These are phyloP conservation scores for Myanophis thanlyinensis DNA, from an alignment of 2,113 vertebrate genomes.

Conservation along the genomic window DNA sequence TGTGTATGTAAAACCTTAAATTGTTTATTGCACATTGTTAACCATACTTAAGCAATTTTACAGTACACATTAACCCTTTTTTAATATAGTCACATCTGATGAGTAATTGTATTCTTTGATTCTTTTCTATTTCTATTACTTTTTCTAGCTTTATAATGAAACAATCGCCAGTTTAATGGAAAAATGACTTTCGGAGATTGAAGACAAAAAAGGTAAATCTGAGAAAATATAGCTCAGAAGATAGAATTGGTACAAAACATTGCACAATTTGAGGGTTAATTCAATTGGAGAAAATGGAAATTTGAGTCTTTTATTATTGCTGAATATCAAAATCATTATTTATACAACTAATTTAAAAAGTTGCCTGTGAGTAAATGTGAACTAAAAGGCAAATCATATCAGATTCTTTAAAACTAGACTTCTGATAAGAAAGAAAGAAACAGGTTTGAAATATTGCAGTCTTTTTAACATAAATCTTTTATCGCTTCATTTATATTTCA, in stretches of 20 bases:
- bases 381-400: neutral
- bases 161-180: slow-evolving; percentile 17
- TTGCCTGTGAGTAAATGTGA: neutral
- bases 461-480: neutral
- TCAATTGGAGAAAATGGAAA: slow-evolving; percentile 1
- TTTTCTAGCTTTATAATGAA: slow-evolving; percentile 34
- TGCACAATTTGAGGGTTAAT: slow-evolving; percentile 21
- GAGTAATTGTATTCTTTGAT: slow-evolving; percentile 14
- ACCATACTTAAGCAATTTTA: slow-evolving; percentile 1
- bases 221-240: slow-evolving; percentile 15
- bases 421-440: neutral
- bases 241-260: slow-evolving; percentile 9
- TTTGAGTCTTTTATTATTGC: neutral
- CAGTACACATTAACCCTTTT: neutral
- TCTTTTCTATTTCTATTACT: neutral
- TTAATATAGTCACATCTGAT: neutral
- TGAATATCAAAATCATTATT: neutral
- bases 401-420: neutral
- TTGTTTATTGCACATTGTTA: neutral
- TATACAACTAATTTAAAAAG: neutral
- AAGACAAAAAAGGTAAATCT: slow-evolving; percentile 26
- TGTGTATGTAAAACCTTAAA: neutral
- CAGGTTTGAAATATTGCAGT: neutral
- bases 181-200: slow-evolving; percentile 29
- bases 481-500: neutral